Percentiles rank a stretch among this genome's conserved stretches.
Conservation (phyloP, 2,888 invertebrate genomes). For the Drosophila kambysellisi region DNA sequence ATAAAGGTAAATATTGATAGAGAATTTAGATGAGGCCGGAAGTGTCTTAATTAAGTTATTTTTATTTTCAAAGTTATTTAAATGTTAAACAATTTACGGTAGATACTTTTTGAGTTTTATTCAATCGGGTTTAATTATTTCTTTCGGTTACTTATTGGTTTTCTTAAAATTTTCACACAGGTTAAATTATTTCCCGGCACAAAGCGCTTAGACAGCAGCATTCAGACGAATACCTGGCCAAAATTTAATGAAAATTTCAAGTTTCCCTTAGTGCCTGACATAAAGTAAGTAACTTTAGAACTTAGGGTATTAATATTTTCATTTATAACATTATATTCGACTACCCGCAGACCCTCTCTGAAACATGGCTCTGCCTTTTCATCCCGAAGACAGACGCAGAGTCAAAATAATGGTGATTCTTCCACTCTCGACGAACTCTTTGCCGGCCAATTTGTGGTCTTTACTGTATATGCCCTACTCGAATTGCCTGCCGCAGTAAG, state of each 20-base stretch:
- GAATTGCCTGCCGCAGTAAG: constrained; percentile 84
- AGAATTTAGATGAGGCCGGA: neutral
- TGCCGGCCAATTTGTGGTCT: constrained; percentile 85
- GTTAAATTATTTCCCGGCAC: constrained; percentile 92
- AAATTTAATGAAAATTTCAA: constrained; percentile 92
- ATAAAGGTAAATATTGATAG: constrained; percentile 88
- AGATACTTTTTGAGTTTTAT: neutral
- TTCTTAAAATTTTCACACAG: constrained; percentile 83
- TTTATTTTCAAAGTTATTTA: neutral
- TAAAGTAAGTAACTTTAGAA: constrained; percentile 75
- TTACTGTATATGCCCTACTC: constrained; percentile 84
- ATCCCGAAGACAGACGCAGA: constrained; percentile 52
- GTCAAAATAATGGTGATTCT: constrained; percentile 46
- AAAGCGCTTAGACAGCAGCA: constrained; percentile 90
- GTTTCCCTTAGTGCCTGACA: constrained; percentile 87
- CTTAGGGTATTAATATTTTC: neutral
- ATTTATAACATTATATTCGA: neutral
- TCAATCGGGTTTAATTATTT: neutral
- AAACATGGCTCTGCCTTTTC: constrained; percentile 64
- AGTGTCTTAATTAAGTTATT: neutral
- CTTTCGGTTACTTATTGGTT: neutral
- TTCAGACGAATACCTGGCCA: constrained; percentile 92
- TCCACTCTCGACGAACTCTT: constrained; percentile 83
- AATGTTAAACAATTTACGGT: neutral
- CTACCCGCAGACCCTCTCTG: constrained; percentile 57